A percentile compares a stretch with the other conserved stretches of the same genome.
phyloP scores from a whole-genome alignment of 2,888 invertebrate genomes.

The Drosophila longiperda region DNA sequence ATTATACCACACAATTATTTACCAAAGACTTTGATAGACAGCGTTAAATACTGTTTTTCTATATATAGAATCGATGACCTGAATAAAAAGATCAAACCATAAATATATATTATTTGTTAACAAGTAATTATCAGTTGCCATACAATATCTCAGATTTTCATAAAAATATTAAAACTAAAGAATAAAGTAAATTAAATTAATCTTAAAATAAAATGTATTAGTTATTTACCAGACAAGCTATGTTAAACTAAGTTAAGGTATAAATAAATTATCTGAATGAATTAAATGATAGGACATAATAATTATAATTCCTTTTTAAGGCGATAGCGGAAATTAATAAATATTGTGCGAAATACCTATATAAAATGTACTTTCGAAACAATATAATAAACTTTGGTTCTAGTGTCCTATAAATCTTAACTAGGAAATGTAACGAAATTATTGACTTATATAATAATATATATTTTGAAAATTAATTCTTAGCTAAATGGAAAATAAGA shows the following conservation, averaged over 20 bases:
- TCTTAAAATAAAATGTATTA: background rate
- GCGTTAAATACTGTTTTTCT: background rate
- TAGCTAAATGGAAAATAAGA: too few species aligned
- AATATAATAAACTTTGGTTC: background rate
- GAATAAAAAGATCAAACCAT: background rate
- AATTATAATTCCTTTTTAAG: background rate
- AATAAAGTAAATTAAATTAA: background rate
- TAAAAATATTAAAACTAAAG: background rate
- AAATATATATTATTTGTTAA: background rate
- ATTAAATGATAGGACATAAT: background rate
- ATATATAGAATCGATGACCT: background rate
- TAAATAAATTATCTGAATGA: background rate
- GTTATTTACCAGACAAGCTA: background rate
- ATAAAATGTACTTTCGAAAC: background rate
- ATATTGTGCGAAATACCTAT: background rate
- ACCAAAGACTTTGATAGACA: slow-evolving; percentile 16
- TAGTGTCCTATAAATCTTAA: background rate
- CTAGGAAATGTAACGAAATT: background rate
- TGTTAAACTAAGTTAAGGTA: background rate
- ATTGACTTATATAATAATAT: background rate
- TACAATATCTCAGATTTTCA: background rate
- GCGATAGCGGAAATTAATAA: background rate
- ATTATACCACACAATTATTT: slow-evolving; percentile 24
- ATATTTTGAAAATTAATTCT: too few species aligned
- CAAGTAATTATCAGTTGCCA: background rate